Evolutionary conservation across 2,113 vertebrate species (phyloP).

Genomic region (Brachyhypopomus gauderio): DNA sequence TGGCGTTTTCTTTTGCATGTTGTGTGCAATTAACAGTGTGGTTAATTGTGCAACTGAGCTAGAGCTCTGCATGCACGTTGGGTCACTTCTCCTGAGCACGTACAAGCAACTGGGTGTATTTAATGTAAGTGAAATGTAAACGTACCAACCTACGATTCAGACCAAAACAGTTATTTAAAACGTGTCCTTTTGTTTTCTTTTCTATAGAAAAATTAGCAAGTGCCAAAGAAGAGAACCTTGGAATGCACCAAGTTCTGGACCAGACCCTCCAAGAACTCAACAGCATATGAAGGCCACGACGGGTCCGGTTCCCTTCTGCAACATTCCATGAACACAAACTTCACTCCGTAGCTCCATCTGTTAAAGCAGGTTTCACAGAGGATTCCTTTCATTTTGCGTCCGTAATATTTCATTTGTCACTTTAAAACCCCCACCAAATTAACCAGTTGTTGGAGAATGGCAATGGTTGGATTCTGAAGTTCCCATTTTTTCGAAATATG

Average conservation of each 20-base stretch:
- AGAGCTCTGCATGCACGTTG: neutral
- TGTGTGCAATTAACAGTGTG: neutral
- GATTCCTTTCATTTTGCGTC: slow-evolving; percentile 68
- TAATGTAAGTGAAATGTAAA: slow-evolving; percentile 55
- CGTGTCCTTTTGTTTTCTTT: slow-evolving; percentile 9
- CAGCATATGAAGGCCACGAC: slow-evolving; percentile 84
- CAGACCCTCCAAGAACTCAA: slow-evolving; percentile 93
- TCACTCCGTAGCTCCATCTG: slow-evolving; percentile 68
- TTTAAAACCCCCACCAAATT: slow-evolving; percentile 33
- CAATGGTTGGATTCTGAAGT: slow-evolving; percentile 5
- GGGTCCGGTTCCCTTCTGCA: slow-evolving; percentile 43
- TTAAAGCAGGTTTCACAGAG: slow-evolving; percentile 62
- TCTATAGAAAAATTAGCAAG: slow-evolving; percentile 85
- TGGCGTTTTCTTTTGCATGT: neutral
- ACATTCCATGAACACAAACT: slow-evolving; percentile 72
- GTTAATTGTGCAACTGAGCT: neutral
- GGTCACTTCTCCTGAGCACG: neutral
- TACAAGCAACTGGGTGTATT: slow-evolving; percentile 9
- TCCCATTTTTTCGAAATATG: slow-evolving; percentile 43
- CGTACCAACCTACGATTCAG: neutral
- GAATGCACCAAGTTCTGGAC: slow-evolving; percentile 91
- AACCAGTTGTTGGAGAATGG: neutral
- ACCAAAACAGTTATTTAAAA: neutral
- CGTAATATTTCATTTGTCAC: slow-evolving; percentile 52
- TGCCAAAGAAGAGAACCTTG: slow-evolving; percentile 91